Evolutionary conservation across 2,888 invertebrate species (phyloP), one percentile per base, ranked within the genome.

Genomic region (Proisotoma minuta): DNA sequence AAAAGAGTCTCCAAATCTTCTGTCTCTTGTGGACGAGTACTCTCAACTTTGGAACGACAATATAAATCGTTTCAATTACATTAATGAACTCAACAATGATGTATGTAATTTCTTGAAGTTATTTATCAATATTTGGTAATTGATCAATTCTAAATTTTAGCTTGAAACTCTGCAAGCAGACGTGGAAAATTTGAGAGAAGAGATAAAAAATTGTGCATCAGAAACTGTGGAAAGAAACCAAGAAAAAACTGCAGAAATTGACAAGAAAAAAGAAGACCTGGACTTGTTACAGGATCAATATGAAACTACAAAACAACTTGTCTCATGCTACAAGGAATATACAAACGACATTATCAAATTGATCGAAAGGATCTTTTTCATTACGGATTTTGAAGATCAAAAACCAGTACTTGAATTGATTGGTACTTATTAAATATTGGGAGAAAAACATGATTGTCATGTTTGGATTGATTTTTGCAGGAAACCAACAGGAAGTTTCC

Each of bases 81-180:
- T 73, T 47, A 73, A 69, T 58, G 73, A 73, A 60, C 62, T 71
- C 29, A 68, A 68, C 50, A 69, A 67, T 56, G 70, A 73, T 57
- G 72, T 69, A 29, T 34, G 12, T 49, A 57, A 15, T 47, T 18
- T 20, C n/a, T 10, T 28, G 18, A 2, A 50, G 20, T 15, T 34
- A 28, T 53, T 27, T 28, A 52, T 24, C 18, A 8, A 47, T 10
- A 47, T 10, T n/a, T 47, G 8, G 5, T 47, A n/a, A 47, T 47
- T 47, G 20, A 5, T 8, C 18, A n/a, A 10, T 8, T 47, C 5
- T 47, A 15, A 12, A 22, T 50, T 57, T 2, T 56, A 72, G 72
- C 57, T 69, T 39, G 72, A 72, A 62, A 53, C 53, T 2, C 53
- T 71, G 10, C 68, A 70, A 54, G 61, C 63, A 12, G 66, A 60